These are phyloP conservation scores for Elysia crispata DNA, from an alignment of 2,888 invertebrate species.

Conservation along the genomic window DNA sequence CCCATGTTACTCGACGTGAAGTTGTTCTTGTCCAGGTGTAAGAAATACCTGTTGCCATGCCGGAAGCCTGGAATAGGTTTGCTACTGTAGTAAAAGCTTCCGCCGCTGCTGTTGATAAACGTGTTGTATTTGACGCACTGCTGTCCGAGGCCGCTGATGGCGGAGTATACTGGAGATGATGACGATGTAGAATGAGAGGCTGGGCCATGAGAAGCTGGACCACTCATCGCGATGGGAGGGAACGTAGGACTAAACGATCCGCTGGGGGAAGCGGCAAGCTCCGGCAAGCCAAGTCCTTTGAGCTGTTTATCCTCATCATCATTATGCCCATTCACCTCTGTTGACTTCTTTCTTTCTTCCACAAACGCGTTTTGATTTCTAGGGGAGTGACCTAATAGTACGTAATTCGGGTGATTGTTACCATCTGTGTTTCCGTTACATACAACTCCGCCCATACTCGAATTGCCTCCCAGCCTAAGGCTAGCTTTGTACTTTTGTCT, in stretches of 20 bases:
- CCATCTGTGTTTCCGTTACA: neutral
- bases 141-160: neutral
- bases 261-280: no score
- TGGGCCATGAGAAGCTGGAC: no score
- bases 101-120: neutral
- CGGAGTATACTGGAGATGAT: neutral
- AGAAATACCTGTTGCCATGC: neutral
- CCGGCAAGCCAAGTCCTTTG: no score
- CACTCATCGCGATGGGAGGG: no score
- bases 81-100: neutral
- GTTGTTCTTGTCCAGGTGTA: neutral
- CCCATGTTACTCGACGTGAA: neutral
- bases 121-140: neutral
- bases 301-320: no score
- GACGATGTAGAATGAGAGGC: no score
- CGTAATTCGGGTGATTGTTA: neutral
- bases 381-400: no score
- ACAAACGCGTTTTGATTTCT: no score
- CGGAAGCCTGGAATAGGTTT: neutral
- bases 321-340: no score
- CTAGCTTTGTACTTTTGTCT: no score
- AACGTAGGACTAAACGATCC: no score
- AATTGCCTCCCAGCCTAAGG: neutral
- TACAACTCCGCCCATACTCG: neutral
- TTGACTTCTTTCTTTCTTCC: no score